Conservation (phyloP, 1,140 invertebrate species). For the Drosophila pruinosa region DNA sequence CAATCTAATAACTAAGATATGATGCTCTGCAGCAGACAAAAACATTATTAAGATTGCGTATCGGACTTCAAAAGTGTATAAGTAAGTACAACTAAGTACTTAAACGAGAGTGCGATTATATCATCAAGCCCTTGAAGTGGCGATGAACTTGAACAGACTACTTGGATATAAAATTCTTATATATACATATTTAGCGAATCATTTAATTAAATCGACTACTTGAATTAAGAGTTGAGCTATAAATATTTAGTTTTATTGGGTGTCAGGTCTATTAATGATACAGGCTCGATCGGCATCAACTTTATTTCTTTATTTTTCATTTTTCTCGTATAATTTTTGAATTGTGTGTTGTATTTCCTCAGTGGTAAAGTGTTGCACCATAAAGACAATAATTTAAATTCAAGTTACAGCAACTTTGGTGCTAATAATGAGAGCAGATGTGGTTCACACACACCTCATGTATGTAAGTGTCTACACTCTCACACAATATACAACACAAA, state of each 20-base stretch:
- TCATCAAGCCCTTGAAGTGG: background rate
- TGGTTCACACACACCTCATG: slow-evolving; percentile 35
- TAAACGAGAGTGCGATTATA: background rate
- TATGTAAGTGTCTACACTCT: slow-evolving; percentile 9
- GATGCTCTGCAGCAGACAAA: background rate
- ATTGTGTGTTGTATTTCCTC: background rate
- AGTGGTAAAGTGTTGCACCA: slow-evolving; percentile 19
- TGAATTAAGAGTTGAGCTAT: background rate
- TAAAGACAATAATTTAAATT: slow-evolving; percentile 34
- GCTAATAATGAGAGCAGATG: slow-evolving; percentile 32
- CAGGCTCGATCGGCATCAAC: background rate
- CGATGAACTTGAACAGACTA: slow-evolving; percentile 12
- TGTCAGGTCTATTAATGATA: background rate
- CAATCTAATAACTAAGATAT: background rate
- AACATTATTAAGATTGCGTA: background rate
- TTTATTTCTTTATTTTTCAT: background rate
- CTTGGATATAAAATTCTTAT: background rate
- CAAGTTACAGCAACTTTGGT: slow-evolving; percentile 19
- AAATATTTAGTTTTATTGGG: background rate
- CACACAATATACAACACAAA: slow-evolving; percentile 30
- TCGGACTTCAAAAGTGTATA: background rate
- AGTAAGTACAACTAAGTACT: background rate
- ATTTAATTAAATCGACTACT: background rate
- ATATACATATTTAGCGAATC: background rate
- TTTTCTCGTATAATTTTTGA: slow-evolving; percentile 1